Evolutionary conservation across 1,140 invertebrate species (phyloP), one percentile per base, ranked within the genome.

Genomic region (Euura lappo): DNA sequence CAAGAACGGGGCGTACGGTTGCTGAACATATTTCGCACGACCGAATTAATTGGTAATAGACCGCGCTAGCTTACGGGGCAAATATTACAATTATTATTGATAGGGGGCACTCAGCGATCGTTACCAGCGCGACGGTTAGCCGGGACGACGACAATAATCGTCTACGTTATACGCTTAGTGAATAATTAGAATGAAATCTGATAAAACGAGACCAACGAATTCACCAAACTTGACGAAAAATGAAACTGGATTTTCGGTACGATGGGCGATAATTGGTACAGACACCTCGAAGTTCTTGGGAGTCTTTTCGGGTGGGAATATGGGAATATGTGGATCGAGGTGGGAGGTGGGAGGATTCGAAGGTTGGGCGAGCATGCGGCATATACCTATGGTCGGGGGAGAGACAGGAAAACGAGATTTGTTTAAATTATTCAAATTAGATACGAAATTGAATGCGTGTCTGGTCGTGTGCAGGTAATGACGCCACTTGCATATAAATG

Each of bases 371-470:
- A 28, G 28, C 28, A 28, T 28, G 28, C 28, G 28, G 28, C 28
- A 28, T 28, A 28, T 60, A 60, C 51, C 10, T 60, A 60, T 60
- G 6, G 51, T 8, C 13, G 51, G 51, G 3, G 13, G 8, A n/a
- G 51, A 60, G 85, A 84, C 85, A 86, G 85, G 85, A 87, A 87
- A 83, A 83, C 86, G 84, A 87, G 85, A 87, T 87, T 87, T 87
- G 85, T 87, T 87, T 87, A 84, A 87, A 86, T 87, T 87, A 87
- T 87, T 87, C 84, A 87, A 87, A 87, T 87, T 87, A 86, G 86
- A 86, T 87, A 85, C 84, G 81, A 87, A 87, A 87, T 87, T 87
- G 85, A 87, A 87, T 87, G 86, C 85, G 86, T 86, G 84, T 86
- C 82, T 85, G 85, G 83, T 87, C 85, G 85, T 87, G 85, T 87